Evolutionary conservation across 2,797 vertebrate genomes (phyloP).

Genomic region (Echeneis naucrates): DNA sequence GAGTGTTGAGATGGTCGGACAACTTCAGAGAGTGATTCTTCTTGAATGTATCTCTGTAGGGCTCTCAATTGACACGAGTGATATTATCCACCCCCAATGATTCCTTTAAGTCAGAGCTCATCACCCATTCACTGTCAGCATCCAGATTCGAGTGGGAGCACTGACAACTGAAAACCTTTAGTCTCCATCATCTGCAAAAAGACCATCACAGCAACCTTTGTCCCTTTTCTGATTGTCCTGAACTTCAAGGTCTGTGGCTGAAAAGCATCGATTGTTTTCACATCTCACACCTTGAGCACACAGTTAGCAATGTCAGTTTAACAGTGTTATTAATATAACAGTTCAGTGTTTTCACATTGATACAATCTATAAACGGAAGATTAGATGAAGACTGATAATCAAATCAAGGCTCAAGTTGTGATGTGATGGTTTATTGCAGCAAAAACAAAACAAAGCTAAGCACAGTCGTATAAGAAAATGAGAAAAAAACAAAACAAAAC

Average conservation of each 20-base stretch:
- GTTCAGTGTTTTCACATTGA: no score
- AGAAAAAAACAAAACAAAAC: no score
- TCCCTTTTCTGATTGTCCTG: no score
- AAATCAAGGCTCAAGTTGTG: conserved; percentile 18
- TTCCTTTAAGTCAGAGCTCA: no score
- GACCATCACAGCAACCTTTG: not conserved
- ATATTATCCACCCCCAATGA: no score
- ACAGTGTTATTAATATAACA: not conserved
- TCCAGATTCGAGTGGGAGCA: not conserved
- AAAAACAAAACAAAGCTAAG: no score
- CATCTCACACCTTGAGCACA: not conserved
- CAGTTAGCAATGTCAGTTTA: no score
- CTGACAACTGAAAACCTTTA: not conserved
- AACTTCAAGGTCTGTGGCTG: not conserved
- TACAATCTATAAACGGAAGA: not conserved
- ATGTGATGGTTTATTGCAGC: conserved; percentile 72
- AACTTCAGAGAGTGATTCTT: no score
- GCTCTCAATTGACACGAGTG: no score
- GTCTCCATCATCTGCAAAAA: conserved; percentile 60
- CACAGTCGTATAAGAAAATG: not conserved
- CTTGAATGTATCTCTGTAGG: no score
- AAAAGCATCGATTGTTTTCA: not conserved
- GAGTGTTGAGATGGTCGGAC: no score
- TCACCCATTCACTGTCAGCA: not conserved
- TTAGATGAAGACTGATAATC: not conserved